A percentile compares a stretch with the other conserved stretches of the same genome.
Evolutionary conservation across 2,888 invertebrate species (phyloP).

Genomic region (Resseliella maxima): DNA sequence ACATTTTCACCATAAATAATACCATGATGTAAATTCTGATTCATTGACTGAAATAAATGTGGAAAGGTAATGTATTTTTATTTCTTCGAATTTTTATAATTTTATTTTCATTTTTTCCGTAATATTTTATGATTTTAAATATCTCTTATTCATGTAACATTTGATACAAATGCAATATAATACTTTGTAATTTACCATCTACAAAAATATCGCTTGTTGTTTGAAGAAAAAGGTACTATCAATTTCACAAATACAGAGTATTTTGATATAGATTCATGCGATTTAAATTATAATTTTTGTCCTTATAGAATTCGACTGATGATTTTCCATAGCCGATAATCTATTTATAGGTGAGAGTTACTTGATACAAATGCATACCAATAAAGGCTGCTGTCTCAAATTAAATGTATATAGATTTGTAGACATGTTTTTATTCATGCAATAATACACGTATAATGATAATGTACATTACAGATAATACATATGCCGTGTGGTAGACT

Average conservation of each 20-base stretch:
- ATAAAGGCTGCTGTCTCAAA: too few species aligned
- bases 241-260: not conserved
- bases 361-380: not conserved
- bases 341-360: not conserved
- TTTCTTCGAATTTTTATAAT: not conserved
- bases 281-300: not conserved
- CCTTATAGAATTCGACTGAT: slow-evolving; percentile 16
- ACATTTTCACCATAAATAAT: slow-evolving; percentile 38
- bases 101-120: too few species aligned
- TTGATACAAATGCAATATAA: not conserved
- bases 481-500: not conserved
- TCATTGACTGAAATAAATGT: not conserved
- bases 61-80: not conserved
- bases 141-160: not conserved
- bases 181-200: not conserved
- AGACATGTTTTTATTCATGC: not conserved
- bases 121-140: too few species aligned
- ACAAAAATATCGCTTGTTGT: not conserved
- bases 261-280: too few species aligned
- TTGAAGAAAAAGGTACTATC: too few species aligned
- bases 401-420: too few species aligned
- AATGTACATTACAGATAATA: not conserved
- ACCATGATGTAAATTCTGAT: slow-evolving; percentile 8
- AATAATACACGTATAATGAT: not conserved
- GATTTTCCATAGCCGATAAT: not conserved